Evolutionary conservation across 2,113 vertebrate genomes (phyloP), one percentile per base, ranked within the genome.

Genomic region (Ctenomys sociabilis): DNA sequence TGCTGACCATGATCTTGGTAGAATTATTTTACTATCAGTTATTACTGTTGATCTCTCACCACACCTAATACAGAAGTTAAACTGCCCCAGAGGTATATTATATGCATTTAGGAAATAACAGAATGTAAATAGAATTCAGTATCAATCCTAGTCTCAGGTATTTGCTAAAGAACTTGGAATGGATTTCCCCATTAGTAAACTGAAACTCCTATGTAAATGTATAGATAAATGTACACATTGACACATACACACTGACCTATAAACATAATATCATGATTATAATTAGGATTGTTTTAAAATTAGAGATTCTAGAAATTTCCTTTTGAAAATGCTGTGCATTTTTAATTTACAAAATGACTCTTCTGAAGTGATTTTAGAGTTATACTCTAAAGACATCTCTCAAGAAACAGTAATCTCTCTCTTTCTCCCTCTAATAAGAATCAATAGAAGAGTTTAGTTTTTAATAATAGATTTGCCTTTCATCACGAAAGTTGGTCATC

Each of bases 321-420:
- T 7, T 96, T 83, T 70, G 85, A 90, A 95, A 93, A 85, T 78
- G 30, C 13, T 63, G 10, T 11, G 16, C 37, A 45, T 35, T 95
- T 89, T 95, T 64, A 84, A 88, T 63, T 73, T 77, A 61, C 49
- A 85, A 77, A 70, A 24, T 90, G 43, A 86, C 12, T 64, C 7
- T 52, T 80, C 52, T 80, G 77, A 80, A 84, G 49, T 87, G 37
- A 80, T 63, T 85, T 91, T 10, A 16, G 21, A n/a, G 4, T 83
- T 90, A 92, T 85, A n/a, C 43, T 90, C 9, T 52, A 93, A 91
- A 83, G 61, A 4, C 81, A 64, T 90, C 54, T 84, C 40, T 85
- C 45, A 52, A 96, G 52, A 89, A 90, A 52, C 35, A 63, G 17
- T 40, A 86, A 45, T 57, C 17, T 57, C 16, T 57, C 54, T 57